Evolutionary conservation across 1,140 invertebrate genomes (phyloP), one percentile per base, ranked within the genome.

Genomic region (Leptonema lineaticorne): DNA sequence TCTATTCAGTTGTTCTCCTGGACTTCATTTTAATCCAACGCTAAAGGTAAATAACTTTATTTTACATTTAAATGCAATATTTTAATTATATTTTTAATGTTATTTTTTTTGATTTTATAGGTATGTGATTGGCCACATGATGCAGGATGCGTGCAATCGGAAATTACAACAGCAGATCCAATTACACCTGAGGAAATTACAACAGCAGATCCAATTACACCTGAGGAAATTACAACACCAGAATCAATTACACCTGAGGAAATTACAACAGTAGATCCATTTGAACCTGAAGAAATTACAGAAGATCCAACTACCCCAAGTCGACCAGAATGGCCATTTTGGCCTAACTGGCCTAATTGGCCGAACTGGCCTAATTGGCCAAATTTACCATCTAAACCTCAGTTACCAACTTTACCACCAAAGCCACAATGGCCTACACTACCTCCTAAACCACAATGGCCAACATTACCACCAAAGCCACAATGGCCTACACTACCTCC

Each of bases 1-100:
- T 24, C 50, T 75, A 16, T 74, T 77, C 29, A 50, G 75, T 14
- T 87, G 85, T 70, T 76, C 81, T 20, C n/a, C 14, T 20, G 46
- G 46, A 20, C 9, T 48, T 8, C n/a, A 48, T 20, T 48, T 48
- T 9, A 48, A 48, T 20, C n/a, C 3, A 18, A 22, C 16, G 2
- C 46, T 48, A n/a, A 48, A 22, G 20, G 46, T 48, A 48, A 6
- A 7, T 46, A 9, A 33, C 5, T 33, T 11, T 33, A 33, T 33
- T 46, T 46, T 4, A 46, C 7, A 9, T 8, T 16, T 46, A 9
- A 16, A 9, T 46, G 16, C 11, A 16, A 8, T 16, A 9, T 20
- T 3, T 22, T 20, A 18, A 50, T 50, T 22, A 14, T 22, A 7
- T 9, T 8, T 20, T 4, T 1, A 22, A 53, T 53, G 9, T 26